phyloP scores from a whole-genome alignment of 2,797 vertebrate genomes.

The Carcharodon carcharias region DNA sequence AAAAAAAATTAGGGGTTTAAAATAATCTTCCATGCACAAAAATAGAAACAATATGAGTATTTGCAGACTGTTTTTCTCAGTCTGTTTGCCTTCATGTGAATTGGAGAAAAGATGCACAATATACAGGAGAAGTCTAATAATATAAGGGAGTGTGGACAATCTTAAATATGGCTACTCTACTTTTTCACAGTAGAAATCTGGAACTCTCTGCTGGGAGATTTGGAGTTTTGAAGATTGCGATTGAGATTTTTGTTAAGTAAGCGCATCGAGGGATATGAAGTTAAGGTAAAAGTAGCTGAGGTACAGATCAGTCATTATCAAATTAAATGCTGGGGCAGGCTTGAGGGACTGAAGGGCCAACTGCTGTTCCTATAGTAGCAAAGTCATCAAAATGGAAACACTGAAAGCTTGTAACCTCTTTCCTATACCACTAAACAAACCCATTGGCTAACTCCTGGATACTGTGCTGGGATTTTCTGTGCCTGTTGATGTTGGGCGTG shows the following conservation, averaged over 20 bases:
- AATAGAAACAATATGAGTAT: not conserved
- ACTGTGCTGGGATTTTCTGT: no score
- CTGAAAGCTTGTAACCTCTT: not conserved
- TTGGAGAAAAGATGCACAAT: not conserved
- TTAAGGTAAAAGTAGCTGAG: not conserved
- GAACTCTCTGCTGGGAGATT: not conserved
- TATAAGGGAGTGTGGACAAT: not conserved
- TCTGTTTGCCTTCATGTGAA: not conserved
- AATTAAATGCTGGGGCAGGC: not conserved
- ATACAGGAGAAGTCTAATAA: not conserved
- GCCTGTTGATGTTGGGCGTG: no score
- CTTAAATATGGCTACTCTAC: not conserved
- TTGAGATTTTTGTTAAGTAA: not conserved
- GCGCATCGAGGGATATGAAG: not conserved
- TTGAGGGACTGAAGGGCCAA: not conserved
- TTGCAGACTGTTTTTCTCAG: not conserved
- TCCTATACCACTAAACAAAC: not conserved
- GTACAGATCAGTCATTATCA: not conserved
- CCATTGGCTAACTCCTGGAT: no score
- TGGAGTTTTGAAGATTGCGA: not conserved
- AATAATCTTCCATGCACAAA: not conserved
- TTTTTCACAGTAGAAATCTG: not conserved
- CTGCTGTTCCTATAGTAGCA: not conserved
- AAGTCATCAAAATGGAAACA: not conserved
- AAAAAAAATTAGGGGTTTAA: not conserved